A percentile compares a stretch with the other conserved stretches of the same genome.
phyloP scores from a whole-genome alignment of 2,113 vertebrate genomes.

The Tricholaema leucomelas region DNA sequence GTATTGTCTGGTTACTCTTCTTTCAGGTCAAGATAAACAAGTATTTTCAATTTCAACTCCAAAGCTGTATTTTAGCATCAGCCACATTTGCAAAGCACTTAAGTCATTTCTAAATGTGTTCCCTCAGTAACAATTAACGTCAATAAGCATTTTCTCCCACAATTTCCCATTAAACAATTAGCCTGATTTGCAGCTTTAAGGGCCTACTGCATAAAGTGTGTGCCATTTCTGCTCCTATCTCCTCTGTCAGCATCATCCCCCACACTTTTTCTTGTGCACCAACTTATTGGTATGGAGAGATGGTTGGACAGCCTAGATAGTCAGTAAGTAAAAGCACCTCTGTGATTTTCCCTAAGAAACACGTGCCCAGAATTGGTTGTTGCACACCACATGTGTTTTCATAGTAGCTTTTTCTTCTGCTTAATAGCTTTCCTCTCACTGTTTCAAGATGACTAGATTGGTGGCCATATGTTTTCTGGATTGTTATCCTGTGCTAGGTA shows the following conservation, averaged over 20 bases:
- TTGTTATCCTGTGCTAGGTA: not conserved
- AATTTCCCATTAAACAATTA: slow-evolving; percentile 28
- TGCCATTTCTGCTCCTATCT: not conserved
- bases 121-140: slow-evolving; percentile 10
- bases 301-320: not conserved
- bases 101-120: not conserved
- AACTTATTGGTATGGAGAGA: not conserved
- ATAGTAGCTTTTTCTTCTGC: not conserved
- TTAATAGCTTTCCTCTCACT: not conserved
- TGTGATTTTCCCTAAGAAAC: not conserved
- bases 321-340: not conserved
- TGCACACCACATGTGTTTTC: not conserved
- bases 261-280: not conserved
- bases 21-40: not conserved
- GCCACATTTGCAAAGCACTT: slow-evolving; percentile 11
- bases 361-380: not conserved
- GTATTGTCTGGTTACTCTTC: not conserved
- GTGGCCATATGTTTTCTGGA: not conserved
- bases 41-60: not conserved
- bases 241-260: not conserved
- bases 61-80: not conserved
- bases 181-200: not conserved
- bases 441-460: not conserved
- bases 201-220: not conserved
- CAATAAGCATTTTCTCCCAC: slow-evolving; percentile 3